Conservation (phyloP, 2,888 invertebrate species). For the Cephus spinipes region DNA sequence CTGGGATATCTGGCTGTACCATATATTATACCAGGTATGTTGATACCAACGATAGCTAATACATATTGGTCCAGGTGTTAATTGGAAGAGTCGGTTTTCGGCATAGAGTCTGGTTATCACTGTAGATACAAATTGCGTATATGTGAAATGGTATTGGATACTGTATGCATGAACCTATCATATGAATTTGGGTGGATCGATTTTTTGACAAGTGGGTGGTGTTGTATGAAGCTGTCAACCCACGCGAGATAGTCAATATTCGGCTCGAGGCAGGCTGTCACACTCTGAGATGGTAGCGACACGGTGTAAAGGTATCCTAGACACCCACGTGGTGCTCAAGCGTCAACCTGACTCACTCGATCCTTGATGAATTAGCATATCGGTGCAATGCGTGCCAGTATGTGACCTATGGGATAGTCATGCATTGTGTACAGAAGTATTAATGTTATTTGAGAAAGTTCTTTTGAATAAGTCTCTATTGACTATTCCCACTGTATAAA, state of each 20-base stretch:
- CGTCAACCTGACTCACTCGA: background rate
- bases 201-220: background rate
- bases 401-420: background rate
- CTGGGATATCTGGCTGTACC: background rate
- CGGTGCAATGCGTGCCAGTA: background rate
- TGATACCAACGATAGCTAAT: background rate
- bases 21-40: background rate
- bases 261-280: background rate
- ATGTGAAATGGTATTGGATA: background rate
- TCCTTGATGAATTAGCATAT: background rate
- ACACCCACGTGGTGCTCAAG: background rate
- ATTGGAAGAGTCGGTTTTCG: background rate
- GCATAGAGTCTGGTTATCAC: background rate
- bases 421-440: background rate
- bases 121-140: background rate
- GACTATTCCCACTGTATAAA: background rate
- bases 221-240: background rate
- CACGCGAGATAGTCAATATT: background rate
- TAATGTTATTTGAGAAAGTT: background rate
- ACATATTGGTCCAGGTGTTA: background rate
- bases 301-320: background rate
- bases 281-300: background rate
- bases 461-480: background rate
- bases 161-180: background rate
- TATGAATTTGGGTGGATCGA: background rate